A percentile compares a stretch with the other conserved stretches of the same genome.
phyloP scores from a whole-genome alignment of 2,113 vertebrate genomes.

The Equus przewalskii region DNA sequence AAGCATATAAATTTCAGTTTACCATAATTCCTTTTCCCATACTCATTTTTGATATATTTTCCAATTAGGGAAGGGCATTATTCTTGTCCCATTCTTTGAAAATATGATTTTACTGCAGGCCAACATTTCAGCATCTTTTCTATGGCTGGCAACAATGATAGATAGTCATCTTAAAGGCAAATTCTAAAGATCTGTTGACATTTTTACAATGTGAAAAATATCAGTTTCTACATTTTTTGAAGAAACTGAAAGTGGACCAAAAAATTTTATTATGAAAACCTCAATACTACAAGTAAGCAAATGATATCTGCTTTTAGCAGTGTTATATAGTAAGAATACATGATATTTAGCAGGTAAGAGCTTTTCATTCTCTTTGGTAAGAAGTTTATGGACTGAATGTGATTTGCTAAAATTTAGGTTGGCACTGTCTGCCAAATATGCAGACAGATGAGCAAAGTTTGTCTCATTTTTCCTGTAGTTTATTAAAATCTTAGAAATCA shows the following conservation, averaged over 20 bases:
- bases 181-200: background rate
- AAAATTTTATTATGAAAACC: background rate
- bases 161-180: background rate
- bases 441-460: background rate
- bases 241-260: background rate
- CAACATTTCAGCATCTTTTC: background rate
- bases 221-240: background rate
- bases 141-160: background rate
- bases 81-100: background rate
- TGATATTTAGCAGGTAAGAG: background rate
- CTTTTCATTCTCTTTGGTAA: background rate
- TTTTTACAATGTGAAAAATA: background rate
- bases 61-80: background rate
- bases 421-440: background rate
- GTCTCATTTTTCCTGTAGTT: background rate
- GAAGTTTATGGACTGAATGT: background rate
- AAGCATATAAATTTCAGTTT: background rate
- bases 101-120: constrained; percentile 1
- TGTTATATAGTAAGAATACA: background rate
- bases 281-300: background rate
- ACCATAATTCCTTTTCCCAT: background rate
- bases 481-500: background rate
- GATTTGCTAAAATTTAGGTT: background rate
- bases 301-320: background rate
- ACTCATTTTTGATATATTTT: background rate